Conservation (phyloP, 2,797 vertebrate genomes). For the Acanthopagrus latus region DNA sequence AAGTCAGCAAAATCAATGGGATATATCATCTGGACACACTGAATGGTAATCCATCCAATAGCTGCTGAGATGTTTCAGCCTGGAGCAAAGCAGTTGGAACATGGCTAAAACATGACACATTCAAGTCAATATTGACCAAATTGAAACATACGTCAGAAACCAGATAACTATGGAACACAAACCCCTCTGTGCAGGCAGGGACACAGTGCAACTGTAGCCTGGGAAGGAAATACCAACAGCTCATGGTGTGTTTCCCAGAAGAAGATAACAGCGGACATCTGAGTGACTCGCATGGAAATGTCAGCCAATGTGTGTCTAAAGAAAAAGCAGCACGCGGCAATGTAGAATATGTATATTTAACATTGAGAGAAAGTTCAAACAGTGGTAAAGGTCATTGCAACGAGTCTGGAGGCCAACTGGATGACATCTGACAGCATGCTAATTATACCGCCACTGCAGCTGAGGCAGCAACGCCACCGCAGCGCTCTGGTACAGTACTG, state of each 20-base stretch:
- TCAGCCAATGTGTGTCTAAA: slow-evolving; percentile 71
- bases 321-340: slow-evolving; percentile 38
- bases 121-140: neutral
- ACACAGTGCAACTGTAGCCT: slow-evolving; percentile 21
- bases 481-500: neutral
- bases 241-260: slow-evolving; percentile 52
- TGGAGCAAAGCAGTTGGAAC: neutral
- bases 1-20: neutral
- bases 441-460: slow-evolving; percentile 62
- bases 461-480: slow-evolving; percentile 34
- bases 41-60: neutral
- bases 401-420: slow-evolving; percentile 59
- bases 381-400: slow-evolving; percentile 79
- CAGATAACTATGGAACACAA: neutral
- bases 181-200: slow-evolving; percentile 1
- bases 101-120: neutral
- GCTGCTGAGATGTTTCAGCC: neutral
- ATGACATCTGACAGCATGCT: slow-evolving; percentile 72
- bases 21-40: neutral
- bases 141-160: neutral
- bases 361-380: slow-evolving; percentile 71
- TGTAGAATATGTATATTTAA: slow-evolving; percentile 71
- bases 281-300: slow-evolving; percentile 77
- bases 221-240: slow-evolving; percentile 54
- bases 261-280: slow-evolving; percentile 57